phyloP scores from a whole-genome alignment of 2,888 invertebrate genomes.

The Mamestra brassicae region DNA sequence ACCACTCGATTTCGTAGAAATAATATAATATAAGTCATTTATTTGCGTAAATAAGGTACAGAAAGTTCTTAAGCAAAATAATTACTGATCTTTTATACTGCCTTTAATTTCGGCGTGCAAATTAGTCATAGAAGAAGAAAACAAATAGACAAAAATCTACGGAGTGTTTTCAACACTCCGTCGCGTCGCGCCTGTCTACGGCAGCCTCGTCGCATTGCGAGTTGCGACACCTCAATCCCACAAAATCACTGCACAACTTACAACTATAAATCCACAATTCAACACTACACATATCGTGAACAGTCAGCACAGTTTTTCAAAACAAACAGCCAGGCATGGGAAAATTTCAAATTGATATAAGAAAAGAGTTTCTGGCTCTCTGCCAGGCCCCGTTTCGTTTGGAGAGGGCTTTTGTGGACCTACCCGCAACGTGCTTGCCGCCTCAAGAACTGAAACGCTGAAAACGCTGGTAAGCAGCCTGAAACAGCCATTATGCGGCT shows the following conservation, averaged over 20 bases:
- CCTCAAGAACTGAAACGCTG: conserved; percentile 74
- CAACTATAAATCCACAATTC: conserved; percentile 18
- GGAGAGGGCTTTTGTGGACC: conserved; percentile 77
- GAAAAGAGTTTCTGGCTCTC: conserved; percentile 71
- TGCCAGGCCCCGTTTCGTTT: conserved; percentile 75
- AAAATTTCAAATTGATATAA: conserved; percentile 78
- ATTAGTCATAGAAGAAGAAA: background rate
- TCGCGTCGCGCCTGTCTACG: background rate
- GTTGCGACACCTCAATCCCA: conserved; percentile 17
- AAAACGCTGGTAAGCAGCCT: conserved; percentile 73
- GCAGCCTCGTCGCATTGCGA: background rate
- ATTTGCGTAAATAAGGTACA: too few relatives aligned
- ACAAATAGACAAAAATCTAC: background rate
- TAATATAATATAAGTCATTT: too few relatives aligned
- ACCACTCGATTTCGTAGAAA: too few relatives aligned
- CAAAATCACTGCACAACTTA: conserved; percentile 19
- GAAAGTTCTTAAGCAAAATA: too few relatives aligned
- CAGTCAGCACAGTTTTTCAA: conserved; percentile 59
- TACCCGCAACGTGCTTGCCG: conserved; percentile 65
- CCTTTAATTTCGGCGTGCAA: too few relatives aligned
- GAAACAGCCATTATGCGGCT: conserved; percentile 67
- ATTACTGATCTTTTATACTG: too few relatives aligned
- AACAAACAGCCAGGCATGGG: conserved; percentile 65
- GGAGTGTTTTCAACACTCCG: background rate
- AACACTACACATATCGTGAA: conserved; percentile 39